phyloP scores from a whole-genome alignment of 2,797 vertebrate genomes.

The Brachymystax lenok region DNA sequence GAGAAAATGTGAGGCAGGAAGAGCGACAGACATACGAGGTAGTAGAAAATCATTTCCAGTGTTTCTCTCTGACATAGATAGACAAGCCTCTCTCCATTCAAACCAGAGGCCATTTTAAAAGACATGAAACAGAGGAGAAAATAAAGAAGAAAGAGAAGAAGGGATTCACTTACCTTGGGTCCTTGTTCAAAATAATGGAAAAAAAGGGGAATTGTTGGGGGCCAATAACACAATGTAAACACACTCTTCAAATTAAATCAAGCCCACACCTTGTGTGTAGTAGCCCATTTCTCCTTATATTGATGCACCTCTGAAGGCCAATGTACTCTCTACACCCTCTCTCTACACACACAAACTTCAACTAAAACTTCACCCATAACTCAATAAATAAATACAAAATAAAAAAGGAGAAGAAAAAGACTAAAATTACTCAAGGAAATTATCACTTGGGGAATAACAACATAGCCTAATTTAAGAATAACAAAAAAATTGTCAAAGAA shows the following conservation, averaged over 20 bases:
- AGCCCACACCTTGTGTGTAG: conserved; percentile 4
- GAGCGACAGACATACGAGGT: conserved; percentile 14
- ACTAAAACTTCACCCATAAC: conserved; percentile 27
- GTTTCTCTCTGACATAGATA: conserved; percentile 57
- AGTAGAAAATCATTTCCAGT: conserved; percentile 34
- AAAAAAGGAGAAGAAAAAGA: conserved; percentile 24
- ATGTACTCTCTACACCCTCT: conserved; percentile 10
- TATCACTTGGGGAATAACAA: conserved; percentile 53
- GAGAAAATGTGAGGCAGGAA: conserved; percentile 10
- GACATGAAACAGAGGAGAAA: conserved; percentile 44
- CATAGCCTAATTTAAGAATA: conserved; percentile 56
- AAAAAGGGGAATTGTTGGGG: neutral
- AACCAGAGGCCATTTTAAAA: conserved; percentile 64
- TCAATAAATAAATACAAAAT: conserved; percentile 35
- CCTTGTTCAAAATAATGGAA: conserved; percentile 46
- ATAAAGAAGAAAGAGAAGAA: conserved; percentile 32
- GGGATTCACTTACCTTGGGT: conserved; percentile 66
- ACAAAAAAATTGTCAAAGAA: conserved; percentile 46
- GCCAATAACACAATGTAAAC: conserved; percentile 4
- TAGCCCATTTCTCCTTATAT: neutral
- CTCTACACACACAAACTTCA: conserved; percentile 34
- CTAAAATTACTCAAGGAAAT: conserved; percentile 3
- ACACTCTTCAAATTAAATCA: neutral
- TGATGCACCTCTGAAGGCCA: conserved; percentile 6
- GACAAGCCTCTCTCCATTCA: conserved; percentile 54